Base-by-base conservation (phyloP, 1,140 invertebrate genomes). In the Mya arenaria region DNA sequence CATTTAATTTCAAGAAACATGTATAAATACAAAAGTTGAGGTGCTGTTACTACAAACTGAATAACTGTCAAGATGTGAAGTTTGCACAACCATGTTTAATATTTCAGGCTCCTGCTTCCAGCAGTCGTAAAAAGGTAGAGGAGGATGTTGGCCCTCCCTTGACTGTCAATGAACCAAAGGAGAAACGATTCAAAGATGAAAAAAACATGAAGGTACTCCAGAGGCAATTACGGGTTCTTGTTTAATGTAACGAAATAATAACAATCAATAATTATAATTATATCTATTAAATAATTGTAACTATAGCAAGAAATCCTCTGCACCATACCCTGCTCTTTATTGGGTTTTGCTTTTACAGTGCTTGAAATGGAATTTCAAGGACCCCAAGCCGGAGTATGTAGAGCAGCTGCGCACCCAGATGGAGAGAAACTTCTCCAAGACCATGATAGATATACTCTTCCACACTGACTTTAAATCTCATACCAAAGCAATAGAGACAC, bases 401-500 rank as follows among this genome's bases (percentile, higher is more conserved):
- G 97, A 98, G 36, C 94, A 98, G 78, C 92, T 99, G 17, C 96
- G 96, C 86, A 96, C 97, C 85, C 97, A 99, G 90, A 99, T 99
- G 97, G 95, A 95, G 1, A 95, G 95, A 17, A 91, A 93, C 86
- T 95, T 99, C 32, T 98, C 97, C 91, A 97, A 96, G 90, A 95
- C 94, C 74, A 93, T 99, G 1, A 95, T 98, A 85, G 94, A 95
- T 0, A 97, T 98, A 87, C 97, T 99, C 95, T 99, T 99, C 91
- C 97, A 99, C 92, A 94, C 95, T 85, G 98, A 99, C 93, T 99
- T 99, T 92, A 98, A 98, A 90, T 97, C 96, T 92, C 98, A 99
- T 92, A 95, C 99, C 34, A 99, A 98, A 94, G 98, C 98, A 8
- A 97, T 99, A 84, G 98, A 99, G 92, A 94, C 95, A 1, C 93